A percentile compares a stretch with the other conserved stretches of the same genome.
These are phyloP conservation scores for Paguma larvata DNA, from an alignment of 2,797 vertebrate genomes.

Conservation along the genomic window DNA sequence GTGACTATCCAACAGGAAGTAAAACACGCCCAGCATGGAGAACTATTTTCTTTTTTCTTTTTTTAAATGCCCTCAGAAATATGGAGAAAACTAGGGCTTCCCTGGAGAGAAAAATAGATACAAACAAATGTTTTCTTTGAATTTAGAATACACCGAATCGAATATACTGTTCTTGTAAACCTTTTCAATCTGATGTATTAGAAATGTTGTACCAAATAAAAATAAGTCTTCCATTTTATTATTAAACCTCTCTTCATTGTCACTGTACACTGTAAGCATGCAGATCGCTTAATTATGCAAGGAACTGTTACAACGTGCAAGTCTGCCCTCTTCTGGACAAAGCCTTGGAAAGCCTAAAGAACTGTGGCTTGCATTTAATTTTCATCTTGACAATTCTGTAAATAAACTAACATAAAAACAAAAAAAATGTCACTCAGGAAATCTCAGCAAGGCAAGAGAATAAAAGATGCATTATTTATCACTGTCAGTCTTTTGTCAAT, in stretches of 20 bases:
- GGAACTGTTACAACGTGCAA: slow-evolving; percentile 81
- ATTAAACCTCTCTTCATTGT: slow-evolving; percentile 71
- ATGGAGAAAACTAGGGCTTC: neutral
- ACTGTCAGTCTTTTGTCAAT: neutral
- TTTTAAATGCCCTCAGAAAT: neutral
- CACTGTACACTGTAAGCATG: neutral
- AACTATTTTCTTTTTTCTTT: neutral
- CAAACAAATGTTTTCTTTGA: neutral
- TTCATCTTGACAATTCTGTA: neutral
- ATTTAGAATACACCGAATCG: slow-evolving; percentile 29
- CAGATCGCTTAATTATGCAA: neutral
- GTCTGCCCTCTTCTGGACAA: slow-evolving; percentile 89
- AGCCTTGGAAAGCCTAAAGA: neutral
- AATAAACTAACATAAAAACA: neutral
- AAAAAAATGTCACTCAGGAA: neutral
- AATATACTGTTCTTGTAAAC: slow-evolving; percentile 42
- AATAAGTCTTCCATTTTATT: slow-evolving; percentile 71
- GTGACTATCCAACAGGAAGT: neutral
- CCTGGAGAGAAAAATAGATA: neutral
- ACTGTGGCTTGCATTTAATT: neutral
- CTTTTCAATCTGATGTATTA: slow-evolving; percentile 63
- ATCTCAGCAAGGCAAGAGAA: neutral
- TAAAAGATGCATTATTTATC: neutral
- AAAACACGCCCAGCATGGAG: neutral
- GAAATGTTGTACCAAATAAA: slow-evolving; percentile 68